Evolutionary conservation across 2,797 vertebrate genomes (phyloP).

Genomic region (Orestias chungarensis): DNA sequence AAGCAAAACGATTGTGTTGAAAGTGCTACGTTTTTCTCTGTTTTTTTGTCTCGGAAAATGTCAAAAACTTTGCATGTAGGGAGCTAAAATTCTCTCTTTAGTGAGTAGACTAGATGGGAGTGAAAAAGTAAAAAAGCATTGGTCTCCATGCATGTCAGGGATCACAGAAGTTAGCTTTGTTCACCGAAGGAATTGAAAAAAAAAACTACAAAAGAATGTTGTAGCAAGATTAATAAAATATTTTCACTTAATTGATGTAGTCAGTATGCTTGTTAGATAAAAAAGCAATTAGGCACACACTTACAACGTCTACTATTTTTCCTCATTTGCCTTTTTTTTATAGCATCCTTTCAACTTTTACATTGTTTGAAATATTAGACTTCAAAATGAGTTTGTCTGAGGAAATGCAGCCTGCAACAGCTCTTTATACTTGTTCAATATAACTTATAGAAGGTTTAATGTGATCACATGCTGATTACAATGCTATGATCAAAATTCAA

Average conservation of each 20-base stretch:
- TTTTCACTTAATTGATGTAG: constrained; percentile 18
- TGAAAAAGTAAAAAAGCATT: neutral
- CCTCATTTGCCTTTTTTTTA: neutral
- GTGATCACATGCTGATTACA: neutral
- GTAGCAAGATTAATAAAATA: constrained; percentile 7
- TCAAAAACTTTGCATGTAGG: constrained; percentile 47
- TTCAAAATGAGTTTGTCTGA: neutral
- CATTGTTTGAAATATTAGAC: neutral
- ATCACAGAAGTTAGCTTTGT: constrained; percentile 17
- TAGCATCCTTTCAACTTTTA: neutral
- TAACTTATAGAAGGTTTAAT: neutral
- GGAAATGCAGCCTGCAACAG: neutral
- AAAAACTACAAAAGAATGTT: constrained; percentile 1
- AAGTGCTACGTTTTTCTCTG: constrained; percentile 32
- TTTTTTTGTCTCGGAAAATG: constrained; percentile 59
- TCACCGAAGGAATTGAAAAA: constrained; percentile 9
- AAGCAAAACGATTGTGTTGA: constrained; percentile 63
- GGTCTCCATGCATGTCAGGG: constrained; percentile 20
- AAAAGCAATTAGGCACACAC: constrained; percentile 29
- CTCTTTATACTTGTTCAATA: neutral
- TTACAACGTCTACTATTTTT: constrained; percentile 1
- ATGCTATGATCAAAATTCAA: neutral
- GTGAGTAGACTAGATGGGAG: constrained; percentile 2
- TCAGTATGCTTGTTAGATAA: constrained; percentile 20
- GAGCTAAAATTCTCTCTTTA: constrained; percentile 25